phyloP scores from a whole-genome alignment of 2,888 invertebrate genomes.

The Chalcosyrphus nemorum region DNA sequence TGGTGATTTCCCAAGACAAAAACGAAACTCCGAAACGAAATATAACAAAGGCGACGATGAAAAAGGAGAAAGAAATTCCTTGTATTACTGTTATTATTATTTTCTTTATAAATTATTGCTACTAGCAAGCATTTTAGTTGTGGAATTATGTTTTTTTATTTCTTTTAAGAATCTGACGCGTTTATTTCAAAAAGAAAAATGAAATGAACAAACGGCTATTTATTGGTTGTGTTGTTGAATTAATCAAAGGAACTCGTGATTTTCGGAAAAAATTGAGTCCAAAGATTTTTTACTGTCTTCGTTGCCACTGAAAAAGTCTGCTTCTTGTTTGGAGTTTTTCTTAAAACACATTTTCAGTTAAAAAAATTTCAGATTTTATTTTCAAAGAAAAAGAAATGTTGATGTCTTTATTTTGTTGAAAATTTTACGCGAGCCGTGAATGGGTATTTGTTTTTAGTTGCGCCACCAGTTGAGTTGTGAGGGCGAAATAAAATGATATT shows the following conservation, averaged over 20 bases:
- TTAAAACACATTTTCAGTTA: slow-evolving; percentile 68
- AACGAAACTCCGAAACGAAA: background rate
- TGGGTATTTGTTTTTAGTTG: background rate
- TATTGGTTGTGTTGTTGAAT: too few relatives aligned
- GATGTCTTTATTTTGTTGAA: slow-evolving; percentile 47
- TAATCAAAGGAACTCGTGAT: slow-evolving; percentile 73
- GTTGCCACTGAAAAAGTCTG: slow-evolving; percentile 53
- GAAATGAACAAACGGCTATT: too few relatives aligned
- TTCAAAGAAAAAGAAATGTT: too few relatives aligned
- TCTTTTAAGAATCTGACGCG: too few relatives aligned
- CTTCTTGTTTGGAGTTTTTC: slow-evolving; percentile 50
- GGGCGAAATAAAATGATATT: too few relatives aligned
- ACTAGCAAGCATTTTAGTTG: slow-evolving; percentile 48
- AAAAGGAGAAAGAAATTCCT: slow-evolving; percentile 35
- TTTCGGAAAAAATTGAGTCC: slow-evolving; percentile 64
- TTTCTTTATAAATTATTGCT: slow-evolving; percentile 58
- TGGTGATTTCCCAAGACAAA: background rate
- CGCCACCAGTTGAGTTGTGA: slow-evolving; percentile 19
- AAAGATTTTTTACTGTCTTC: slow-evolving; percentile 63
- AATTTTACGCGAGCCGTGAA: background rate
- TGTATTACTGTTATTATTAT: slow-evolving; percentile 74
- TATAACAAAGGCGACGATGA: slow-evolving; percentile 38
- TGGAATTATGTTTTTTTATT: slow-evolving; percentile 1
- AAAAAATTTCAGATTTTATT: too few relatives aligned
- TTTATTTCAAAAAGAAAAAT: slow-evolving; percentile 50